Conservation (phyloP, 2,888 invertebrate species). For the Elmis aenea region DNA sequence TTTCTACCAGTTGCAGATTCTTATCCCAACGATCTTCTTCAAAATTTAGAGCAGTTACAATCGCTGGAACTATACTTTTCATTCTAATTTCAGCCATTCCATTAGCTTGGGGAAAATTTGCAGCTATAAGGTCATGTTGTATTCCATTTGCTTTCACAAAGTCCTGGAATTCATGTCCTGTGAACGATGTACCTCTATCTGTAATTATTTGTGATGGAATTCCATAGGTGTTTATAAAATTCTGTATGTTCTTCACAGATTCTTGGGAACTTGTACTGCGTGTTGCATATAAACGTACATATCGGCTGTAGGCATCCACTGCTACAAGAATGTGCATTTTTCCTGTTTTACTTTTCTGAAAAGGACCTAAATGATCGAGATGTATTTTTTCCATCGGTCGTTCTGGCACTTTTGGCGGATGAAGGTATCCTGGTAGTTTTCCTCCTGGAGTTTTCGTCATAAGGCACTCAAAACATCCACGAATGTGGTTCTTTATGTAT, state of each 20-base stretch:
- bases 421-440: conserved; percentile 13
- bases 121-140: conserved; percentile 17
- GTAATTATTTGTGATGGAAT: conserved; percentile 21
- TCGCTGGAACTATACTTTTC: conserved; percentile 13
- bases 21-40: conserved; percentile 10
- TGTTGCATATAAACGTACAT: conserved; percentile 15
- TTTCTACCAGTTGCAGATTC: conserved; percentile 16
- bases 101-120: conserved; percentile 24
- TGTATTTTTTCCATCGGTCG: conserved; percentile 19
- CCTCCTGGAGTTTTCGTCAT: conserved; percentile 21
- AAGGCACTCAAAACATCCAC: conserved; percentile 25
- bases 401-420: conserved; percentile 16
- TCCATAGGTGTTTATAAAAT: conserved; percentile 21
- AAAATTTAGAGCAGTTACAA: conserved; percentile 5
- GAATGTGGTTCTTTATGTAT: conserved; percentile 4
- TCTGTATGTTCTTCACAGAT: conserved; percentile 13
- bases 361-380: conserved; percentile 24
- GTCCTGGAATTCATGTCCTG: conserved; percentile 6
- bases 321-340: conserved; percentile 19
- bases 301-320: conserved; percentile 21
- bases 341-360: conserved; percentile 10
- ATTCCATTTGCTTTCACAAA: conserved; percentile 11
- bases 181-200: conserved; percentile 24
- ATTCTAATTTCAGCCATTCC: conserved; percentile 20
- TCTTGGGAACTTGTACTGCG: conserved; percentile 7